phyloP scores from a whole-genome alignment of 2,797 vertebrate genomes.

The Ciconia nigra region DNA sequence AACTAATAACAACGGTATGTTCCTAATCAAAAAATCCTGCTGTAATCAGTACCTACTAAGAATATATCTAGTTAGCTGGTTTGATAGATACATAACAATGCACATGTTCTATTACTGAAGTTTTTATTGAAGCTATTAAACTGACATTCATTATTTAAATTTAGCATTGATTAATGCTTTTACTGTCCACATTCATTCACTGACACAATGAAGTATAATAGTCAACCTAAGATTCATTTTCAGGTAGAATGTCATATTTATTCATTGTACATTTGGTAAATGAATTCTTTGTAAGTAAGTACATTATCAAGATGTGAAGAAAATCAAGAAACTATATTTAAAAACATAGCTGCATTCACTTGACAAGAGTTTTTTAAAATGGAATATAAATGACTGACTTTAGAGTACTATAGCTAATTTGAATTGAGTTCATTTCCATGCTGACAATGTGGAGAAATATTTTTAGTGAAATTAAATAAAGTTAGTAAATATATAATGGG shows the following conservation, averaged over 20 bases:
- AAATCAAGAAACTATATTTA: neutral
- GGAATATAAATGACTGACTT: neutral
- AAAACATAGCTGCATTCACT: neutral
- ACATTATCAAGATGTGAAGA: neutral
- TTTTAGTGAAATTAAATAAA: neutral
- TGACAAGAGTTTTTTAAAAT: neutral
- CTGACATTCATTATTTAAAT: neutral
- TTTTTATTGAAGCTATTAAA: neutral
- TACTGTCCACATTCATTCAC: neutral
- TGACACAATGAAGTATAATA: conserved; percentile 8
- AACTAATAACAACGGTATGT: neutral
- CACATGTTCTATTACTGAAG: neutral
- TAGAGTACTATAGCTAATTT: neutral
- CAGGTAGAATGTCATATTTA: conserved; percentile 9
- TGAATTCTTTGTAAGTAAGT: neutral
- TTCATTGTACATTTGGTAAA: neutral
- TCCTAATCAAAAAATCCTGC: neutral
- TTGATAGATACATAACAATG: neutral
- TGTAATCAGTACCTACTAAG: neutral
- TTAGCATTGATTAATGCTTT: conserved; percentile 10
- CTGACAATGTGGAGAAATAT: neutral
- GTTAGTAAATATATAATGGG: neutral
- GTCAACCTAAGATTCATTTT: neutral
- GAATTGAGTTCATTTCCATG: neutral
- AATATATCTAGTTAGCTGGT: neutral